Percentiles rank a stretch among this genome's conserved stretches.
Conservation (phyloP, 2,113 vertebrate genomes). For the Grammomys dolichurus region DNA sequence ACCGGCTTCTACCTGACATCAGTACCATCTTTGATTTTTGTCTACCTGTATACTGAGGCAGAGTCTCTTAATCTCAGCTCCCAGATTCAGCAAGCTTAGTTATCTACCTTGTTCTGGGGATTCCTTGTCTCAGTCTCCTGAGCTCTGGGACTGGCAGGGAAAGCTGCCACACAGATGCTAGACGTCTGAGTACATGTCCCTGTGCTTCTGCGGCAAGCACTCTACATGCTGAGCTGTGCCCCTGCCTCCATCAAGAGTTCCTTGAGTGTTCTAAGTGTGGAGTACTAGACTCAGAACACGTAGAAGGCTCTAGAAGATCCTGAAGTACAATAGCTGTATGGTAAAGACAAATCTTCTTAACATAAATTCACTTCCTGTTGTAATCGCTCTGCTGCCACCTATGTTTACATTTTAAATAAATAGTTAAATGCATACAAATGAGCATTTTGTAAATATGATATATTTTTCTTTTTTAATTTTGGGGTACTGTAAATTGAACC, state of each 20-base stretch:
- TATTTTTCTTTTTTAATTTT: too few species aligned
- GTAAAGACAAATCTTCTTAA: neutral
- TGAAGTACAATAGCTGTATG: neutral
- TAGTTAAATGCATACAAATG: neutral
- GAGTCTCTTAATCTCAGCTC: neutral
- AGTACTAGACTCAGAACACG: neutral
- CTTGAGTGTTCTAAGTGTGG: neutral
- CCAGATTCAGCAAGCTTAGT: neutral
- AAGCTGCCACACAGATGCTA: neutral
- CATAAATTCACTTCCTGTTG: neutral
- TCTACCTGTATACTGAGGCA: neutral
- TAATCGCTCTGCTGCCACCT: neutral
- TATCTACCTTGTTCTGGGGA: too few species aligned
- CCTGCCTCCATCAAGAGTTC: neutral
- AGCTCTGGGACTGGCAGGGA: neutral
- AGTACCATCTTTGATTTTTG: too few species aligned
- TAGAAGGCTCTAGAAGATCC: neutral
- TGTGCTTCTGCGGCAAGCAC: neutral
- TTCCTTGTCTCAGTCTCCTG: neutral
- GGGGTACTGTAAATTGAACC: neutral
- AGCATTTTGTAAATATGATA: neutral
- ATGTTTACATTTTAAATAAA: neutral
- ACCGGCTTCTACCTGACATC: neutral
- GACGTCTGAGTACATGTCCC: neutral
- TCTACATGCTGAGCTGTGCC: neutral